phyloP scores from a whole-genome alignment of 2,797 vertebrate species.

The Pygocentrus nattereri region DNA sequence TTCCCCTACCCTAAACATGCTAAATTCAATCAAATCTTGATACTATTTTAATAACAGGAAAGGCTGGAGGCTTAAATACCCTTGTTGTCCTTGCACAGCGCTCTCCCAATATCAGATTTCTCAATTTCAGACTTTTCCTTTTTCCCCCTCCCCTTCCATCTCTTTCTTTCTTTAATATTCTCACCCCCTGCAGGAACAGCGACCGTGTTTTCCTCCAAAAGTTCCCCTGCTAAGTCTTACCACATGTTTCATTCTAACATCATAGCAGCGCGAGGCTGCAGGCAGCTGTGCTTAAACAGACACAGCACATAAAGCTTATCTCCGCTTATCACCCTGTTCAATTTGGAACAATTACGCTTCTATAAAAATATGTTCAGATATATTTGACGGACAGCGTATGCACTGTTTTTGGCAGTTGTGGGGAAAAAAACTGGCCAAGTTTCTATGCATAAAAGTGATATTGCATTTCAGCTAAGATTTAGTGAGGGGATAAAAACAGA shows the following conservation, averaged over 20 bases:
- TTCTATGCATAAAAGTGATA: background rate
- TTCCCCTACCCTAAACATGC: conserved; percentile 77
- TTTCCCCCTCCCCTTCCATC: conserved; percentile 11
- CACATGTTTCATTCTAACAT: conserved; percentile 74
- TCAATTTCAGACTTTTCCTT: conserved; percentile 67
- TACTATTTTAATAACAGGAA: conserved; percentile 82
- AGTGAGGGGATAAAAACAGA: conserved; percentile 1
- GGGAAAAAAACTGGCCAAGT: background rate
- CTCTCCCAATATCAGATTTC: conserved; percentile 77
- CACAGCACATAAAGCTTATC: conserved; percentile 39
- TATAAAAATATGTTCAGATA: conserved; percentile 75
- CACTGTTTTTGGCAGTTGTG: background rate
- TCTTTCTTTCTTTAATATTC: conserved; percentile 74
- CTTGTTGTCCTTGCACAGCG: conserved; percentile 78
- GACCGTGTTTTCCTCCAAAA: conserved; percentile 68
- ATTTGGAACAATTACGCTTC: conserved; percentile 77
- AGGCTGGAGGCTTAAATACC: conserved; percentile 77
- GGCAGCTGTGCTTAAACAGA: conserved; percentile 68
- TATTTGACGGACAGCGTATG: conserved; percentile 18
- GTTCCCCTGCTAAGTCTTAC: conserved; percentile 74
- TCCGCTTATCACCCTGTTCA: conserved; percentile 69
- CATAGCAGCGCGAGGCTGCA: conserved; percentile 52
- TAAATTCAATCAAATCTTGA: conserved; percentile 83
- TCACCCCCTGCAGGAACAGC: conserved; percentile 77
- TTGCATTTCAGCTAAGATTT: conserved; percentile 16